A percentile compares a stretch with the other conserved stretches of the same genome.
These are phyloP conservation scores for Saccopteryx leptura DNA, from an alignment of 2,113 vertebrate species.

Conservation along the genomic window DNA sequence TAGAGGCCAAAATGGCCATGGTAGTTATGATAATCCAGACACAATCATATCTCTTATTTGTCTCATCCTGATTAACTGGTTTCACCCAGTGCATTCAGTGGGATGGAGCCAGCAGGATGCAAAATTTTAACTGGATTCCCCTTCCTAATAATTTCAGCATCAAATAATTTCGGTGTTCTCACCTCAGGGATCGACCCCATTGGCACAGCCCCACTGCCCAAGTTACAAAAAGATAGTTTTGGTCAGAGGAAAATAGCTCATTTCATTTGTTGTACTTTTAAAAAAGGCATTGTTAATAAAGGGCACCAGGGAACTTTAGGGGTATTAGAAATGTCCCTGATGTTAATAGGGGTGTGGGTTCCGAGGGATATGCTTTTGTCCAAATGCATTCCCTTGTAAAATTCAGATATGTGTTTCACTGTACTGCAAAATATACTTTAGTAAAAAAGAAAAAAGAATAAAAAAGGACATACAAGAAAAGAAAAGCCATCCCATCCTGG, in stretches of 20 bases:
- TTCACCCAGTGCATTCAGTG: background rate
- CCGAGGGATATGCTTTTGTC: background rate
- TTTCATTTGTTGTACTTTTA: slow-evolving; percentile 24
- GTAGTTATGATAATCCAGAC: background rate
- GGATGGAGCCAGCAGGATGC: background rate
- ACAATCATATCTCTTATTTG: background rate
- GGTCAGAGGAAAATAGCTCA: slow-evolving; percentile 1
- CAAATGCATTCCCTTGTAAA: background rate
- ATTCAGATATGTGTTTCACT: slow-evolving; percentile 9
- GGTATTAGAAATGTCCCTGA: background rate
- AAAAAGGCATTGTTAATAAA: background rate
- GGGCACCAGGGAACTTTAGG: background rate
- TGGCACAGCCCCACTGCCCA: background rate
- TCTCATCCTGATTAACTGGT: background rate
- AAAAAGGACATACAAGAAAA: background rate
- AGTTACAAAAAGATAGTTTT: background rate
- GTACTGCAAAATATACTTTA: slow-evolving; percentile 21
- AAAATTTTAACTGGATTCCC: background rate
- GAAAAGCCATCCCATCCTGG: background rate
- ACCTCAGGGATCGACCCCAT: background rate
- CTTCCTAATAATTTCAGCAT: background rate
- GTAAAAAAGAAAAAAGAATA: background rate
- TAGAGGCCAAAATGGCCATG: background rate
- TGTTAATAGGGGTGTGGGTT: background rate
- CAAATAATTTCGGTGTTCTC: background rate